phyloP scores from a whole-genome alignment of 2,113 vertebrate genomes.

The Podiceps cristatus region DNA sequence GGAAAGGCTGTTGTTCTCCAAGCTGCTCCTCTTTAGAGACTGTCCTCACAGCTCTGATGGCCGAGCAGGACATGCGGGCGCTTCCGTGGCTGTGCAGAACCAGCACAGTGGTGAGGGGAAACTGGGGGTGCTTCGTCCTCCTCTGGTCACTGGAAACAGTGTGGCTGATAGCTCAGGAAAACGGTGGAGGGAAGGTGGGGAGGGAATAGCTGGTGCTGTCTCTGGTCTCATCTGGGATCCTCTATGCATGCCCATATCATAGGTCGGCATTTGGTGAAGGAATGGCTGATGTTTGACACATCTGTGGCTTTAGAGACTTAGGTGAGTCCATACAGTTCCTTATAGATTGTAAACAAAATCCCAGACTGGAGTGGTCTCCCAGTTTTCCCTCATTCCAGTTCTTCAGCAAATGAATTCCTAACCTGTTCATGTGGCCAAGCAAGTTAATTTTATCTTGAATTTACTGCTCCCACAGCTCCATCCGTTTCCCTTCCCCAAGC shows the following conservation, averaged over 20 bases:
- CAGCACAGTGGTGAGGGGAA: fast-evolving
- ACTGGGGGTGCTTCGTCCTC: not conserved
- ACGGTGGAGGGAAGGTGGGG: too few species aligned
- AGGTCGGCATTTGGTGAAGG: not conserved
- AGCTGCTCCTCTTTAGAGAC: not conserved
- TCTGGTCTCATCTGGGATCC: not conserved
- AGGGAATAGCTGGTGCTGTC: not conserved
- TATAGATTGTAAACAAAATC: not conserved
- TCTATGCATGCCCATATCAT: fast-evolving
- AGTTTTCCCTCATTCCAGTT: not conserved
- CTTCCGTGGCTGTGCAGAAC: not conserved
- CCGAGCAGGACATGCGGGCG: not conserved
- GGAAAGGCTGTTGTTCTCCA: not conserved
- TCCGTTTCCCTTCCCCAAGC: not conserved
- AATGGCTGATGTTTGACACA: not conserved
- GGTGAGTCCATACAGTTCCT: not conserved
- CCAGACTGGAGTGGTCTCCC: not conserved
- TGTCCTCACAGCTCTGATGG: not conserved
- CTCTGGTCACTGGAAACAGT: not conserved
- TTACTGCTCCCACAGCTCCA: not conserved
- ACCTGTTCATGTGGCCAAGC: not conserved
- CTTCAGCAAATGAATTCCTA: not conserved
- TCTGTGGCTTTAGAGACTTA: not conserved
- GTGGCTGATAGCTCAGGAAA: not conserved
- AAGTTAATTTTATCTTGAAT: not conserved